A percentile compares a stretch with the other conserved stretches of the same genome.
These are phyloP conservation scores for Folsomia manolachei DNA, from an alignment of 2,888 invertebrate species.

Conservation along the genomic window DNA sequence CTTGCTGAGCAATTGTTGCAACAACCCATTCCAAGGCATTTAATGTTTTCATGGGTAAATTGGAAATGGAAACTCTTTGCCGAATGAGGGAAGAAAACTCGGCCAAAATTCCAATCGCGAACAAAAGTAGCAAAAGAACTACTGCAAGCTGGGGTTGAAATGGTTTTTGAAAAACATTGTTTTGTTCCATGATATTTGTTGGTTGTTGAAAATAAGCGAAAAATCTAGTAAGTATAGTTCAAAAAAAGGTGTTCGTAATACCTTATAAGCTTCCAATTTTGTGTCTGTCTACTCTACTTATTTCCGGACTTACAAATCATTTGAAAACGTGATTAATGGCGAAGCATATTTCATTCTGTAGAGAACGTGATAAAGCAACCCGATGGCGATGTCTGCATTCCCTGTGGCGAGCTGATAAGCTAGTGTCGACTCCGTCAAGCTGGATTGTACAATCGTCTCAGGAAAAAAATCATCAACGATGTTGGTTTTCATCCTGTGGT, in stretches of 20 bases:
- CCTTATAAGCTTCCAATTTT: background rate
- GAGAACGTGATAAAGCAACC: background rate
- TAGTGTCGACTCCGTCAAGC: background rate
- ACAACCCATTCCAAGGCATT: background rate
- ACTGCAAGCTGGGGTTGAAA: background rate
- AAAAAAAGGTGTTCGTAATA: background rate
- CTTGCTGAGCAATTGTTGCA: background rate
- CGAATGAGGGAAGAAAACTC: background rate
- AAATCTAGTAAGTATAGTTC: background rate
- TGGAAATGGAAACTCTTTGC: background rate
- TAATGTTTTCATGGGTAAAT: background rate
- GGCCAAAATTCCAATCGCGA: background rate
- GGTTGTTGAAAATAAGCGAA: constrained; percentile 4
- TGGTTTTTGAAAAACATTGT: constrained; percentile 2
- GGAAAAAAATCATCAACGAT: constrained; percentile 3
- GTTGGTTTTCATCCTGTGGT: background rate
- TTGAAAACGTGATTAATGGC: background rate
- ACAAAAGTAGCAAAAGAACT: background rate
- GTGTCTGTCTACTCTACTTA: too few relatives aligned
- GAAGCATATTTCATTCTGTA: background rate
- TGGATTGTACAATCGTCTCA: background rate
- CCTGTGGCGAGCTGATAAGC: background rate
- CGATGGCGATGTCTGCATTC: background rate
- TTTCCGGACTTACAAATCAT: too few relatives aligned
- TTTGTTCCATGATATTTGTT: background rate